Evolutionary conservation across 2,797 vertebrate genomes (phyloP).

Genomic region (Xerus rutilus): DNA sequence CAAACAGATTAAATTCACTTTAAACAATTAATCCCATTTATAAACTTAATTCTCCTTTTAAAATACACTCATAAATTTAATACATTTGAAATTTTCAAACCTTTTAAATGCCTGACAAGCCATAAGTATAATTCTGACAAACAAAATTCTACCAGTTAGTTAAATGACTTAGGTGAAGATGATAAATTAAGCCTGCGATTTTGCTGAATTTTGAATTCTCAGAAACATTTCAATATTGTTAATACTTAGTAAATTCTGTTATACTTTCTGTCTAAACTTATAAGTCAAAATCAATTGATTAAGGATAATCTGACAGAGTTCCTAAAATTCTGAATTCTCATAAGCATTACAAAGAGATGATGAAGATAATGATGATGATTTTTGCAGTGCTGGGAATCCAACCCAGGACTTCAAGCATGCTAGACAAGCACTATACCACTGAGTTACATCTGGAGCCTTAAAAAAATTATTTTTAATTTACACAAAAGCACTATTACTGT

Average conservation of each 20-base stretch:
- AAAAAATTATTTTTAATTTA: slow-evolving; percentile 45
- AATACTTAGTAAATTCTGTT: slow-evolving; percentile 40
- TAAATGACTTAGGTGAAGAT: slow-evolving; percentile 53
- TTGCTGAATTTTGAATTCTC: slow-evolving; percentile 49
- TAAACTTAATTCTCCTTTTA: slow-evolving; percentile 69
- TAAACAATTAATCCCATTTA: slow-evolving; percentile 71
- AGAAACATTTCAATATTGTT: slow-evolving; percentile 62
- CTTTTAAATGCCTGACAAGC: slow-evolving; percentile 54
- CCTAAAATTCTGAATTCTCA: slow-evolving; percentile 40
- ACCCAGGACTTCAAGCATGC: no score
- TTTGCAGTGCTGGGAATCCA: no score
- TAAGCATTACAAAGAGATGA: slow-evolving; percentile 42
- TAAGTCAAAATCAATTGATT: slow-evolving; percentile 67
- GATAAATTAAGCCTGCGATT: slow-evolving; percentile 56
- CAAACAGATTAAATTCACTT: slow-evolving; percentile 74
- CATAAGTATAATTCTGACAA: slow-evolving; percentile 62
- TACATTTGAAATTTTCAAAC: slow-evolving; percentile 66
- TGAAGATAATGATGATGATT: no score
- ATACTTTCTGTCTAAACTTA: slow-evolving; percentile 21
- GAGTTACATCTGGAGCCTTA: no score
- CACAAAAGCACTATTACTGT: slow-evolving; percentile 17
- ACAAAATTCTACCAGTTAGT: slow-evolving; percentile 54
- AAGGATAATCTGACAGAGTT: slow-evolving; percentile 45
- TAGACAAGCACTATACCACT: no score
- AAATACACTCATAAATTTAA: slow-evolving; percentile 59